These are phyloP conservation scores for Excalfactoria chinensis DNA, from an alignment of 2,113 vertebrate genomes.

Conservation along the genomic window DNA sequence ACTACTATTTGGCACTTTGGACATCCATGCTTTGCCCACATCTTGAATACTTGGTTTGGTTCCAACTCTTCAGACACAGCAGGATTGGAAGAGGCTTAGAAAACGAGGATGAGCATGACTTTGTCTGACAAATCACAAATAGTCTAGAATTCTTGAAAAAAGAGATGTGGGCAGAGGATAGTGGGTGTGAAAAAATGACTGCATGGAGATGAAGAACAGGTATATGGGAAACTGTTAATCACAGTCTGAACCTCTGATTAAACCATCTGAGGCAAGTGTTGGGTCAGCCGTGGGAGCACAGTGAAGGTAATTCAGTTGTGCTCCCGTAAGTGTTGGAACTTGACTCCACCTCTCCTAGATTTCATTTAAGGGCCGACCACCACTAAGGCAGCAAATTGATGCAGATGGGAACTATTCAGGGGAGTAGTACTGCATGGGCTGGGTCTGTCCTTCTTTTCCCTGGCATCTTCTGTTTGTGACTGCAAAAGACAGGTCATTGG, in stretches of 20 bases:
- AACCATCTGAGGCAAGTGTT: too few relatives aligned
- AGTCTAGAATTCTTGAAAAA: conserved; percentile 12
- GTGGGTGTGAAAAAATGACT: neutral
- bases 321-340: too few relatives aligned
- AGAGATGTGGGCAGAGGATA: neutral
- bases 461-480: neutral
- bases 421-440: neutral
- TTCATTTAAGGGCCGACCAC: too few relatives aligned
- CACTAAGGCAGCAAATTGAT: neutral
- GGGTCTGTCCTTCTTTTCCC: neutral
- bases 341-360: too few relatives aligned
- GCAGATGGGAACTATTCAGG: neutral
- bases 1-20: conserved; percentile 48
- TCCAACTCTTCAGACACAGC: conserved; percentile 51
- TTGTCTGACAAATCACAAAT: conserved; percentile 3
- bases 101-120: conserved; percentile 33
- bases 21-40: conserved; percentile 27
- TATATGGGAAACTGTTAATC: too few relatives aligned
- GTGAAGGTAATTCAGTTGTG: too few relatives aligned
- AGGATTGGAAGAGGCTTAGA: conserved; percentile 42
- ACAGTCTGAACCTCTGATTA: too few relatives aligned
- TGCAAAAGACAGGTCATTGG: neutral
- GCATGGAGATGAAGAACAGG: neutral
- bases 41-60: conserved; percentile 38
- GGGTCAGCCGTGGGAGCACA: too few relatives aligned